phyloP scores from a whole-genome alignment of 2,113 vertebrate genomes.

The Dunckerocampus dactyliophorus region DNA sequence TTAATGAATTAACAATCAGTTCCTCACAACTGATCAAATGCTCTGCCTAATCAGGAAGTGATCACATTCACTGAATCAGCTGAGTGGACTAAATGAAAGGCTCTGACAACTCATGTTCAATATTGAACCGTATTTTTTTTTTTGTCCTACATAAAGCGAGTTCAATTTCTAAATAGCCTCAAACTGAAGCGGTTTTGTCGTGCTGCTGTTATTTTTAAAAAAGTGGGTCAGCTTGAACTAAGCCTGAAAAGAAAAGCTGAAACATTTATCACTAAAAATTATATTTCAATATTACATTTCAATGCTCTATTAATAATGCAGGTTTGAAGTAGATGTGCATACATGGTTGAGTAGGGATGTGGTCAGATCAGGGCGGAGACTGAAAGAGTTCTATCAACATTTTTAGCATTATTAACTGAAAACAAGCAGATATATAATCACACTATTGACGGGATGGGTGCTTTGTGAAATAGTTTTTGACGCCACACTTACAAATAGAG shows the following conservation, averaged over 20 bases:
- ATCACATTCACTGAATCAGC: neutral
- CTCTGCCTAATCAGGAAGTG: conserved; percentile 5
- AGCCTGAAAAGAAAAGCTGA: conserved; percentile 26
- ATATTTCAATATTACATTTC: neutral
- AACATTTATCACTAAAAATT: conserved; percentile 5
- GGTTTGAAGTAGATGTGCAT: neutral
- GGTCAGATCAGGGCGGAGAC: neutral
- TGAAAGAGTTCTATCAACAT: neutral
- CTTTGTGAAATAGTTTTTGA: no score
- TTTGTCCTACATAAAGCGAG: conserved; percentile 25
- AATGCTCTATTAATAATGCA: conserved; percentile 5
- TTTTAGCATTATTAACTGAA: no score
- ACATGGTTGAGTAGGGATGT: neutral
- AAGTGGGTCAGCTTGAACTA: conserved; percentile 35
- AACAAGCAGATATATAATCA: neutral
- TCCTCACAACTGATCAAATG: no score
- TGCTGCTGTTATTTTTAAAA: conserved; percentile 16
- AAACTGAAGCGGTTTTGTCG: conserved; percentile 35
- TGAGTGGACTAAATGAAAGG: conserved; percentile 4
- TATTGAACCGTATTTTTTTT: conserved; percentile 12
- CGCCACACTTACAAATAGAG: no score
- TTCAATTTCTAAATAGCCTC: conserved; percentile 39
- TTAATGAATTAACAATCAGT: no score
- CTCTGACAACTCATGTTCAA: conserved; percentile 20
- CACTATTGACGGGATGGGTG: no score